Evolutionary conservation across 1,140 invertebrate species (phyloP), one percentile per base, ranked within the genome.

Genomic region (Euwallacea similis): DNA sequence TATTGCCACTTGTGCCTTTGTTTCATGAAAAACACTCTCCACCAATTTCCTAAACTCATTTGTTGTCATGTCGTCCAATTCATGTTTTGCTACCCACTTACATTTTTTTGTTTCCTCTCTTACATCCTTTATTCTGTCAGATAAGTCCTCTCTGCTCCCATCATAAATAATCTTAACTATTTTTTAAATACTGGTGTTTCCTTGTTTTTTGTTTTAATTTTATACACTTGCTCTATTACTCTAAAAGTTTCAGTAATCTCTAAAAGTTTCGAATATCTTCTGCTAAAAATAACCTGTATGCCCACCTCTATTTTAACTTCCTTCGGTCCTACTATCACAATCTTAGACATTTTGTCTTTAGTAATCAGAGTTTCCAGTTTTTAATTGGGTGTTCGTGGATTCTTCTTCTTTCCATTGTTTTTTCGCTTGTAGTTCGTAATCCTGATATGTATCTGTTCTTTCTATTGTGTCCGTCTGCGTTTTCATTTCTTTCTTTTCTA

Each of bases 221-320:
- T 50, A 0, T 10, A 50, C 6, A 11, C n/a, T 54, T 65, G 62
- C 46, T 65, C 62, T 15, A 65, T n/a, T 7, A 65, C 62, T 65
- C 62, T 33, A 33, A 33, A 9, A 74, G 33, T 41, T 74, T 69
- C 6, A 64, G 73, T 42, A 44, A 74, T 58, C n/a, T n/a, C n/a
- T n/a, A n/a, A n/a, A n/a, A n/a, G n/a, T n/a, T n/a, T n/a, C n/a
- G n/a, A n/a, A n/a, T n/a, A n/a, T n/a, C 42, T 71, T 42, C 67
- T 42, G 42, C 42, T 63, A n/a, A 65, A 71, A 42, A 61, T 1
- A 10, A 7, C 44, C 42, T 70, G 72, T 13, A 73, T 66, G 41
- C 67, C 53, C 0, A 7, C 7, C 0, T 60, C 41, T 67, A 73
- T 73, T 6, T 60, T 15, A 4, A 6, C 8, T 11, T 73, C 72